Percentiles rank a stretch among this genome's conserved stretches.
phyloP scores from a whole-genome alignment of 1,140 invertebrate species.

The Liolophura sinensis region DNA sequence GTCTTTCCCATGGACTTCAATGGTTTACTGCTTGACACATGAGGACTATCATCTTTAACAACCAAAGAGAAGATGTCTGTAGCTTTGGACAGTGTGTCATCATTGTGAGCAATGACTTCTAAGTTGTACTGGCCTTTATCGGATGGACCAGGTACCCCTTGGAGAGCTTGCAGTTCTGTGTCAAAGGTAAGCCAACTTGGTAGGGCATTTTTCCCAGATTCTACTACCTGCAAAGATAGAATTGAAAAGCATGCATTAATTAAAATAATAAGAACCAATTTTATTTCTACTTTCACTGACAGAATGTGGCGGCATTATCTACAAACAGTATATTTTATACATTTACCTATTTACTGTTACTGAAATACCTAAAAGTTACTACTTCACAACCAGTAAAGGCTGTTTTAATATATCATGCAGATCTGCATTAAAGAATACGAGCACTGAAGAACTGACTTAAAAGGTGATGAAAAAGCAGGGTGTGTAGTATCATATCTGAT shows the following conservation, averaged over 20 bases:
- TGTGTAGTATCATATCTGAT: too few species aligned
- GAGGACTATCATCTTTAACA: slow-evolving; percentile 30
- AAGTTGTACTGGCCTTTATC: slow-evolving; percentile 66
- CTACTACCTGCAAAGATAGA: slow-evolving; percentile 50
- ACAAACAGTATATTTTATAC: too few species aligned
- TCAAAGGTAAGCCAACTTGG: slow-evolving; percentile 60
- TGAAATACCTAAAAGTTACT: too few species aligned
- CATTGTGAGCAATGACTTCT: slow-evolving; percentile 56
- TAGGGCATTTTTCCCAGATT: slow-evolving; percentile 47
- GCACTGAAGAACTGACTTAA: too few species aligned
- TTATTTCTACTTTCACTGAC: too few species aligned
- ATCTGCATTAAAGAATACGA: too few species aligned
- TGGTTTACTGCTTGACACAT: slow-evolving; percentile 14
- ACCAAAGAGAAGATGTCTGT: slow-evolving; percentile 45
- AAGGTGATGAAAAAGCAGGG: too few species aligned
- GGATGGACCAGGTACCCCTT: slow-evolving; percentile 65
- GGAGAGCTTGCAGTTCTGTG: slow-evolving; percentile 52
- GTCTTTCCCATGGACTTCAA: slow-evolving; percentile 16
- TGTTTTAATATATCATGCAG: too few species aligned
- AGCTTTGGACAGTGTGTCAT: slow-evolving; percentile 20
- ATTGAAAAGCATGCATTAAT: background rate
- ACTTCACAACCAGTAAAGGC: too few species aligned
- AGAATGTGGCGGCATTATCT: too few species aligned
- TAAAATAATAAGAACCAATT: too few species aligned
- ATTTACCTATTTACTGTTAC: too few species aligned